phyloP scores from a whole-genome alignment of 1,140 invertebrate species.

The Theocolax elegans region DNA sequence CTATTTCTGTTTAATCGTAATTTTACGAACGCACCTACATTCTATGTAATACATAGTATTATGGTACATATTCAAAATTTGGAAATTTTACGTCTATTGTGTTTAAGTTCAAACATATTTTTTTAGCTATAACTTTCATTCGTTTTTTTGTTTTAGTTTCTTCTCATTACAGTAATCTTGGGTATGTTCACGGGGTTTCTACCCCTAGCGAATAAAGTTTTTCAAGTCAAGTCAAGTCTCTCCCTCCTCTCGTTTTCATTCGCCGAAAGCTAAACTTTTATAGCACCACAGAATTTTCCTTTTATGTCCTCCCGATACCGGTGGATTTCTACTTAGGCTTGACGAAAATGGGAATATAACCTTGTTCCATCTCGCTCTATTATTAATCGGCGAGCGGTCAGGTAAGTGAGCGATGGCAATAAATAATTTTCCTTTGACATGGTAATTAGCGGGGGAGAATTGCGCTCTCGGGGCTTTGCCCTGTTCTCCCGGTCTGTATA shows the following conservation, averaged over 20 bases:
- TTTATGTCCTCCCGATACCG: not conserved
- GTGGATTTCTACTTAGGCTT: constrained; percentile 7
- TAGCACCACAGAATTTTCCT: constrained; percentile 32
- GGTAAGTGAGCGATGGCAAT: not conserved
- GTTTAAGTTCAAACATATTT: too few relatives aligned
- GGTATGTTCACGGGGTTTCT: too few relatives aligned
- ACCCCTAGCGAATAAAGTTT: too few relatives aligned
- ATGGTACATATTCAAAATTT: too few relatives aligned
- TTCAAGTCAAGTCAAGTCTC: too few relatives aligned
- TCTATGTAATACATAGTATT: too few relatives aligned
- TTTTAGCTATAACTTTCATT: too few relatives aligned
- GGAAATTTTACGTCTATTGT: too few relatives aligned
- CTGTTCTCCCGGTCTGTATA: not conserved
- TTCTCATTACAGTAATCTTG: too few relatives aligned
- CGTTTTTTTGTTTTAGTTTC: too few relatives aligned
- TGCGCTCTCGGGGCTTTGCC: not conserved
- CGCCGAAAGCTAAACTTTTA: constrained; percentile 21
- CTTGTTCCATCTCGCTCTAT: constrained; percentile 17
- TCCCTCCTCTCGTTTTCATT: not conserved
- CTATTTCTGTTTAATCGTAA: too few relatives aligned
- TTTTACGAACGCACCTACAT: too few relatives aligned
- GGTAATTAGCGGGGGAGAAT: constrained; percentile 26
- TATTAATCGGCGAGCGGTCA: constrained; percentile 32
- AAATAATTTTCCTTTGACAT: constrained; percentile 41
- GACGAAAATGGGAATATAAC: constrained; percentile 20